phyloP scores from a whole-genome alignment of 2,113 vertebrate species.

The Thamnophis sirtalis region DNA sequence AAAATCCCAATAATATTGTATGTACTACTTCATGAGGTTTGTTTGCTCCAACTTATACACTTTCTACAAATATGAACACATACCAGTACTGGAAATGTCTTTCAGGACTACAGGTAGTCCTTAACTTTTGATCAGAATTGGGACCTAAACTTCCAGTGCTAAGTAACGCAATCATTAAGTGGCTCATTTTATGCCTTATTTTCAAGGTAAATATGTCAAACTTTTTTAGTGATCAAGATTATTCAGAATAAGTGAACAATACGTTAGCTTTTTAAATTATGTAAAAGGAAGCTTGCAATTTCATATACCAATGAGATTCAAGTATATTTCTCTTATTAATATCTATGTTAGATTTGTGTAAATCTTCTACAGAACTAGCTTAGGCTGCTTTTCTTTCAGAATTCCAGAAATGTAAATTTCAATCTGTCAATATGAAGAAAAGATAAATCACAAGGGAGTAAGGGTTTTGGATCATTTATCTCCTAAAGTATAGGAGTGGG shows the following conservation, averaged over 20 bases:
- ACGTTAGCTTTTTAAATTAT: background rate
- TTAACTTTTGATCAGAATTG: background rate
- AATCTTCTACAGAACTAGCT: background rate
- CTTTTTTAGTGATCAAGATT: background rate
- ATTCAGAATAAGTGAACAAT: background rate
- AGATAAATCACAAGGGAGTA: background rate
- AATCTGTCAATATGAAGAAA: background rate
- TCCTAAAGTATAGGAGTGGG: background rate
- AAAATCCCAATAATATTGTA: conserved; percentile 61
- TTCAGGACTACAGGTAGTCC: background rate
- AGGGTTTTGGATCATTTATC: background rate
- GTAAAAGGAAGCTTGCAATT: background rate
- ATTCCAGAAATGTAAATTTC: background rate
- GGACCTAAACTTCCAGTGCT: background rate
- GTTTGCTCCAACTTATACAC: conserved; percentile 65
- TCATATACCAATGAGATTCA: background rate
- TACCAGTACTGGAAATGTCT: background rate
- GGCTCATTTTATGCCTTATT: background rate
- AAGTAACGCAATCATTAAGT: background rate
- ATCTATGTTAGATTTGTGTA: background rate
- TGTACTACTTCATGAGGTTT: conserved; percentile 67
- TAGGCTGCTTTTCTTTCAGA: background rate
- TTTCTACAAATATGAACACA: conserved; percentile 8
- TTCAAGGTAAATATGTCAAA: background rate
- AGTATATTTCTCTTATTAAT: background rate